Evolutionary conservation across 2,797 vertebrate genomes (phyloP).

Genomic region (Tinamus major): DNA sequence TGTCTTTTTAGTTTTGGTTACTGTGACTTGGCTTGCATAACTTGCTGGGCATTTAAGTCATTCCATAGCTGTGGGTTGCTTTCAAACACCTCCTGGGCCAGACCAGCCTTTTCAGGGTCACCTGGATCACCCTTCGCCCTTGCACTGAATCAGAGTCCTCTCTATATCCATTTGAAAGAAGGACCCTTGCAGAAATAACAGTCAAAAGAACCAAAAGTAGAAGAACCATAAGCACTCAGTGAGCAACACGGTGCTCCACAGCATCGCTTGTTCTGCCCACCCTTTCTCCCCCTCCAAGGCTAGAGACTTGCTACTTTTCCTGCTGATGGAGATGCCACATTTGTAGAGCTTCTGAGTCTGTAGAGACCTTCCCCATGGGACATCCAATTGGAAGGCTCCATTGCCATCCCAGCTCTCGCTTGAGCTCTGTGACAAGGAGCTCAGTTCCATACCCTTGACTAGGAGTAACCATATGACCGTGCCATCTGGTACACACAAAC

Average conservation of each 20-base stretch:
- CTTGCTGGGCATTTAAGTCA: accelerated
- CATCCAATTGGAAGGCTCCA: accelerated
- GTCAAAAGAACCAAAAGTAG: not conserved
- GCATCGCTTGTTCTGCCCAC: not conserved
- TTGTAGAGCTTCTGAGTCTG: accelerated
- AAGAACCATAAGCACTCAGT: accelerated
- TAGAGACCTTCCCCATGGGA: accelerated
- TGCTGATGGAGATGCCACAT: not conserved
- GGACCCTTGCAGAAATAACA: accelerated
- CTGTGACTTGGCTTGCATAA: not conserved
- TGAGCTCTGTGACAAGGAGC: not conserved
- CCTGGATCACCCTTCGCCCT: not conserved
- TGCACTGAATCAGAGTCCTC: not conserved
- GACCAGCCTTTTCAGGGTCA: not conserved
- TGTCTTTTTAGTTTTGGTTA: not conserved
- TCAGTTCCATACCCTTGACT: accelerated
- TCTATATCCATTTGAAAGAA: accelerated
- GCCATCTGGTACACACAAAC: not conserved
- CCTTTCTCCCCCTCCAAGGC: not conserved
- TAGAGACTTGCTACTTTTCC: not conserved
- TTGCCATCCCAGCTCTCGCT: not conserved
- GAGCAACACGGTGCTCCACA: accelerated
- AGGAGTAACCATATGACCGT: not conserved
- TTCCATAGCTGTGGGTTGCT: not conserved
- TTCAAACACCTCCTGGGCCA: not conserved